phyloP scores from a whole-genome alignment of 2,113 vertebrate species.

The Alouatta palliata region DNA sequence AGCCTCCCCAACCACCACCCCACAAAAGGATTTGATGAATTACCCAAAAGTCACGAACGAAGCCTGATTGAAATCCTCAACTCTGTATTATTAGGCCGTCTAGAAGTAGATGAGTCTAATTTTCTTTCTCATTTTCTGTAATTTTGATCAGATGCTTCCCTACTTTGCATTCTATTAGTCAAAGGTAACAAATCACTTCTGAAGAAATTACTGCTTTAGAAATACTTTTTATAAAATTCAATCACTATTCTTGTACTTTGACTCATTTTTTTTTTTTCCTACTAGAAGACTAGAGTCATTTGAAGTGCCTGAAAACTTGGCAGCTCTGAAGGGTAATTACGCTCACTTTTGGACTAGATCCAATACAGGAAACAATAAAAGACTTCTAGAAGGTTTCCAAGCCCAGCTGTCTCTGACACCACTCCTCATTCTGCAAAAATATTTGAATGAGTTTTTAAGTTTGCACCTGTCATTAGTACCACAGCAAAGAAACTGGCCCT shows the following conservation, averaged over 20 bases:
- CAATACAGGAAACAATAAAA: slow-evolving; percentile 55
- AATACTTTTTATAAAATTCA: background rate
- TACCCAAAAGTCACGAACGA: background rate
- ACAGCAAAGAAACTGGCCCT: background rate
- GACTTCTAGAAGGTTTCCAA: background rate
- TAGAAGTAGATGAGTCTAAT: background rate
- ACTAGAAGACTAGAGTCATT: background rate
- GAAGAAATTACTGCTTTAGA: background rate
- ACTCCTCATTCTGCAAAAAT: background rate
- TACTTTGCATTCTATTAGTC: background rate
- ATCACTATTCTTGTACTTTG: background rate
- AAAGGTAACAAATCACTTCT: background rate
- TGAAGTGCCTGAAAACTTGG: slow-evolving; percentile 27
- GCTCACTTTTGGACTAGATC: slow-evolving; percentile 27
- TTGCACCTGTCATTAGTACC: background rate
- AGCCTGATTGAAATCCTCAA: background rate
- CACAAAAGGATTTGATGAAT: background rate
- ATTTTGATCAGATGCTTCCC: background rate
- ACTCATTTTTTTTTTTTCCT: slow-evolving; percentile 11
- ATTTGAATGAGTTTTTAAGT: background rate
- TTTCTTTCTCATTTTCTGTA: background rate
- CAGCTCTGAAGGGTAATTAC: slow-evolving; percentile 30
- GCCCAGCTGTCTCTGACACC: background rate
- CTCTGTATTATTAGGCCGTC: background rate
- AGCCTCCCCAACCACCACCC: too few relatives aligned